Evolutionary conservation across 2,797 vertebrate genomes (phyloP), one percentile per base, ranked within the genome.

Genomic region (Brachyrhaphis roseni): DNA sequence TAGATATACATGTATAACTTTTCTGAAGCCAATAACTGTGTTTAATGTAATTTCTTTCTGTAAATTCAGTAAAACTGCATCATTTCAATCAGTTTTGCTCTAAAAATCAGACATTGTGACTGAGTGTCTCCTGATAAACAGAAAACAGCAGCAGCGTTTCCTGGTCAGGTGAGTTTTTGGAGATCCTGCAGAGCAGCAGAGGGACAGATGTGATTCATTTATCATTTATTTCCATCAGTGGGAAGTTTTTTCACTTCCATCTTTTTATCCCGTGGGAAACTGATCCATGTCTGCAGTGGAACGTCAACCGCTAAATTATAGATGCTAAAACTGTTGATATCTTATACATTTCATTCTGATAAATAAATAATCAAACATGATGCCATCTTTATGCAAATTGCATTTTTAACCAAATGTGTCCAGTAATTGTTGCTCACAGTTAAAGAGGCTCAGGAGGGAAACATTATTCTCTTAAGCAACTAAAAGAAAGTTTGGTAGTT

Each of bases 171-270:
- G 34, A 18, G 13, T 72, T 89, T 80, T 89, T 46, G 7, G 89
- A 87, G 91, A 89, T 77, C 66, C 80, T 10, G 16, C 76, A 20
- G 74, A 74, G 82, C 77, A 77, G 79, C 59, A 71, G 72, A 87
- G 51, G 87, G 83, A 85, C 88, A 93, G 90, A 93, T 94, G 92
- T 8, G 79, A 85, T 89, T 92, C 91, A 92, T 94, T 94, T 78
- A 95, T 93, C 89, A 93, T 93, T 94, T 86, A 91, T 94, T 86
- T 88, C 81, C 83, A 86, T 84, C 77, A 28, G 68, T 73, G 79
- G 75, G 82, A 81, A n/a, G 53, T 76, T 81, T 75, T 72, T 83
- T 8, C 7, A 5, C 36, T 68, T 20, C 36, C 36, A 5, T 7
- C 26, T 31, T 68, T 73, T 83, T 71, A 76, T 81, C 89, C 8